Evolutionary conservation across 1,140 invertebrate genomes (phyloP).

Genomic region (Watersipora subatra): DNA sequence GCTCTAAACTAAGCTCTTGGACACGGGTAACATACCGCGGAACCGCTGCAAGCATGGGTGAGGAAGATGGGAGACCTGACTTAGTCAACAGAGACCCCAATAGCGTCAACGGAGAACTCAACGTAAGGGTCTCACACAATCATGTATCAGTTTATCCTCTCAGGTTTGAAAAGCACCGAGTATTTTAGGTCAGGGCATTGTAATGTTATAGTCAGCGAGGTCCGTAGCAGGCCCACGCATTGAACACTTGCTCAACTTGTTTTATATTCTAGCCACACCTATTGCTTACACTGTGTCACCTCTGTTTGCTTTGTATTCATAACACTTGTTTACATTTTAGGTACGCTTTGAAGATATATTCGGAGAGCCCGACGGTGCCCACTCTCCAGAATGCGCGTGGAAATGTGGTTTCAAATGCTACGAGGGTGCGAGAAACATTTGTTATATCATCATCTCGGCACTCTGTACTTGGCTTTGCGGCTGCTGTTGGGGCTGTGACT

Average conservation of each 20-base stretch:
- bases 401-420: constrained; percentile 55
- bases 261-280: too few relatives aligned
- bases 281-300: too few relatives aligned
- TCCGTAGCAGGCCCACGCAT: too few relatives aligned
- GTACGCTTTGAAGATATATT: constrained; percentile 57
- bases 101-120: background rate
- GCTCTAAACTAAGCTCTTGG: too few relatives aligned
- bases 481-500: constrained; percentile 54
- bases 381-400: constrained; percentile 62
- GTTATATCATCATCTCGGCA: constrained; percentile 55
- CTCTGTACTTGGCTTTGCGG: constrained; percentile 54
- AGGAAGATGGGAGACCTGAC: background rate
- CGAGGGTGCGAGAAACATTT: constrained; percentile 51
- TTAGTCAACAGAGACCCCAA: constrained; percentile 1
- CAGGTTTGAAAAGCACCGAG: too few relatives aligned
- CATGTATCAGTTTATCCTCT: too few relatives aligned
- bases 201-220: too few relatives aligned
- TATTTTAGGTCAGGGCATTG: too few relatives aligned
- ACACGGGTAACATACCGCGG: too few relatives aligned
- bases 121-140: background rate
- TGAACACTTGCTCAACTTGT: too few relatives aligned
- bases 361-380: constrained; percentile 58
- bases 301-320: too few relatives aligned
- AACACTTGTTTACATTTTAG: constrained; percentile 14
- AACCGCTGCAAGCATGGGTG: background rate